A percentile compares a stretch with the other conserved stretches of the same genome.
phyloP scores from a whole-genome alignment of 1,140 invertebrate genomes.

The Drosophila murphyi region DNA sequence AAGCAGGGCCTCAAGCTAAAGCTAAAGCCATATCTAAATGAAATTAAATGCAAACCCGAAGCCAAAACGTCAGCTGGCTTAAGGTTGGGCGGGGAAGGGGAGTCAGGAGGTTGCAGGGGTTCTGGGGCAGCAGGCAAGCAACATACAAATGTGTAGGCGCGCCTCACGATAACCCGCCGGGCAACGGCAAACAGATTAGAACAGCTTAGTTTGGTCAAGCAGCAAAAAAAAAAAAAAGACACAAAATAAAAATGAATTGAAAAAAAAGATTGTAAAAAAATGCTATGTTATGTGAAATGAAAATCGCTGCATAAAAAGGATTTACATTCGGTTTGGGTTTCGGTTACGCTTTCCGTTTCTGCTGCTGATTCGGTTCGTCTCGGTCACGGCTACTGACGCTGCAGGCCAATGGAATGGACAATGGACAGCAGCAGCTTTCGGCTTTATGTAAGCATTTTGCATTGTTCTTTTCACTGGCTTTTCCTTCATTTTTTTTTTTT shows the following conservation, averaged over 20 bases:
- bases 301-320: conserved; percentile 74
- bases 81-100: not conserved
- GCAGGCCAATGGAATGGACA: conserved; percentile 55
- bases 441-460: conserved; percentile 22
- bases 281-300: conserved; percentile 47
- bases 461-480: conserved; percentile 32
- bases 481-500: conserved; percentile 18
- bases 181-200: conserved; percentile 75
- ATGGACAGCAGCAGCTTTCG: conserved; percentile 33
- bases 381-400: conserved; percentile 70
- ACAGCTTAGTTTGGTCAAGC: conserved; percentile 55
- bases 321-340: conserved; percentile 50
- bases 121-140: not conserved
- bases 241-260: conserved; percentile 10
- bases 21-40: conserved; percentile 53
- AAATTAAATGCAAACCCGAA: conserved; percentile 56
- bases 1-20: conserved; percentile 49
- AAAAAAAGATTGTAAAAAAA: conserved; percentile 13
- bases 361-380: conserved; percentile 37
- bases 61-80: not conserved
- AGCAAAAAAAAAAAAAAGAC: conserved; percentile 13
- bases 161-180: conserved; percentile 24
- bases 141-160: conserved; percentile 19
- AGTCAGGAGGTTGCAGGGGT: too few species aligned
- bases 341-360: conserved; percentile 17